Conservation (phyloP, 2,888 invertebrate species). For the Brassicogethes aeneus region DNA sequence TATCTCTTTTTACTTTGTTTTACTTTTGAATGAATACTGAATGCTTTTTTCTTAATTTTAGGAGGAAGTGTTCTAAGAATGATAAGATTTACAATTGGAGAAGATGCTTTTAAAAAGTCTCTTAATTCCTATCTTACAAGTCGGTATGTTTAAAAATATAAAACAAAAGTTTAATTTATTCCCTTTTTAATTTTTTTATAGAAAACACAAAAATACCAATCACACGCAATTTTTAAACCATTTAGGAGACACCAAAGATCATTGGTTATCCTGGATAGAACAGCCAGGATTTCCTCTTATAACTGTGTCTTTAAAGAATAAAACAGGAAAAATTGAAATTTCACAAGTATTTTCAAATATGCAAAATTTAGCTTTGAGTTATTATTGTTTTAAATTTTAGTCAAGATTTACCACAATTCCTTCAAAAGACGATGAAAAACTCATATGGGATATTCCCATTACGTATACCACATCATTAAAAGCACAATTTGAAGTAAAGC, state of each 20-base stretch:
- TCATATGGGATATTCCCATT: constrained; percentile 44
- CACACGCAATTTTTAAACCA: background rate
- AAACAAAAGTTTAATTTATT: no score
- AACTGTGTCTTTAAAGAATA: constrained; percentile 30
- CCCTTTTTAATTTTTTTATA: constrained; percentile 24
- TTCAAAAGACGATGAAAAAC: no score
- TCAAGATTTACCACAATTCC: no score
- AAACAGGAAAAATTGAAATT: constrained; percentile 8
- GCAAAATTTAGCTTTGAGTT: no score
- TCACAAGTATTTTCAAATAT: constrained; percentile 13
- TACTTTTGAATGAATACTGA: no score
- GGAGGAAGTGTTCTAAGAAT: constrained; percentile 45
- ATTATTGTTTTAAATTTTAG: no score
- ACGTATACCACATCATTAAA: constrained; percentile 41
- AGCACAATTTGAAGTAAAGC: constrained; percentile 14
- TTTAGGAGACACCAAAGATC: background rate
- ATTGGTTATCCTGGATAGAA: constrained; percentile 51
- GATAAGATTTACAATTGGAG: constrained; percentile 53
- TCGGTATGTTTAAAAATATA: no score
- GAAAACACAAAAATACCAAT: constrained; percentile 35
- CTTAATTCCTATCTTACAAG: constrained; percentile 43
- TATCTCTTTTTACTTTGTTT: no score
- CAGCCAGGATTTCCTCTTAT: constrained; percentile 52
- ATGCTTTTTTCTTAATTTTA: no score
- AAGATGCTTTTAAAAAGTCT: constrained; percentile 44